Base-by-base conservation (phyloP, 2,888 invertebrate species). In the Melieria picta region DNA sequence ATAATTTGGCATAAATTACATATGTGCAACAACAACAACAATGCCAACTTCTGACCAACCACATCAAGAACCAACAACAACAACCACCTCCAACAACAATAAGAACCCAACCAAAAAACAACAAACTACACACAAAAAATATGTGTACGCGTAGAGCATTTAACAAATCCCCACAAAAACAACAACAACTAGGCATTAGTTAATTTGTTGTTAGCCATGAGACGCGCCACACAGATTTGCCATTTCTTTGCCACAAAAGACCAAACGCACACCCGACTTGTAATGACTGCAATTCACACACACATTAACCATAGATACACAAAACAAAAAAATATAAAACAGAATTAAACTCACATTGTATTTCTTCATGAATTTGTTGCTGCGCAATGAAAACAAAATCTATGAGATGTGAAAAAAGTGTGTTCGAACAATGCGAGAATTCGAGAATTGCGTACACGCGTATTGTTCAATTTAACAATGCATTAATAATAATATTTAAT, bases 1-100 rank as follows among this genome's bases (percentile, higher is more conserved):
- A 62, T 67, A 71, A 68, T 65, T 57, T 64, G 62, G 69, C 48
- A 73, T 65, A 70, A 73, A 73, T 73, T 67, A 73, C 71, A 64
- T 57, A 69, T 30, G 30, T 30, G 16, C 16, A 16, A 30, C 30
- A 30, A 3, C 30, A 30, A 30, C 30, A 30, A 30, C 30, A 30
- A 30, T 2, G 30, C 30, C 30, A 30, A 30, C 30, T 30, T 30
- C 30, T 30, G 30, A 30, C 3, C 30, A 30, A 30, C 30, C 30
- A 30, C 48, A 57, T 63, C 72, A 56, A 60, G 16, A 47, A 30
- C 30, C 72, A 56, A 60, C n/a, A 55, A 30, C 30, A 30, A 30
- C 3, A 30, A 30, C 30, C 30, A 30, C 30, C 30, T 30, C 30
- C 30, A 30, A 30, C 30, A 30, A 16, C 16, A 75, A 65, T 68